These are phyloP conservation scores for Marmota flaviventris DNA, from an alignment of 2,113 vertebrate species.

Conservation along the genomic window DNA sequence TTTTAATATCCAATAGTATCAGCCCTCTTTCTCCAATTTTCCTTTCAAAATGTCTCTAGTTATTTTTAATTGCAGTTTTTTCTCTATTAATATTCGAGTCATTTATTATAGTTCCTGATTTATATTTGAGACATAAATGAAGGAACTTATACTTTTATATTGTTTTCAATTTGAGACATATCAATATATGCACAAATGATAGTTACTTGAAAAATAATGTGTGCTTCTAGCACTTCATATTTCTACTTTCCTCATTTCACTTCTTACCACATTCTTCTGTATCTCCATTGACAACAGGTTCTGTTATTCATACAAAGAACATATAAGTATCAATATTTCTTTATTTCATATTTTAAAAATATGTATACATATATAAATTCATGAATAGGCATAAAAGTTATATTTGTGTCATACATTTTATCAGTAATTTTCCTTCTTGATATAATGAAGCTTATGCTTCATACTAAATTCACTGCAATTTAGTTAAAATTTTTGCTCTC, in stretches of 20 bases:
- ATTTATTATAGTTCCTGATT: neutral
- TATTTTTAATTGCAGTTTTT: neutral
- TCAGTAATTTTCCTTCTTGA: slow-evolving; percentile 4
- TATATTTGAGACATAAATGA: neutral
- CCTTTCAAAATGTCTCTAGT: neutral
- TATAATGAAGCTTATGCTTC: neutral
- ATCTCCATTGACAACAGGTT: neutral
- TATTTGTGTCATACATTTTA: neutral
- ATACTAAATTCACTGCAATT: neutral
- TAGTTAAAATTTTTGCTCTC: neutral
- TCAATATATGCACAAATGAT: neutral
- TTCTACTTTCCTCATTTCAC: neutral
- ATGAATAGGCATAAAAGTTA: neutral
- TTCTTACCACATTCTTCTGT: neutral
- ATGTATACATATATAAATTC: neutral
- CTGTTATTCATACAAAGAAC: neutral
- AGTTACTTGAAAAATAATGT: neutral
- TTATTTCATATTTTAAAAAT: slow-evolving; percentile 28
- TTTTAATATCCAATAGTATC: slow-evolving; percentile 4
- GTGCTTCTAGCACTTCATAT: neutral
- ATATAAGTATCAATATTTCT: neutral
- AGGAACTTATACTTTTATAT: no score
- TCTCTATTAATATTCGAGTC: neutral
- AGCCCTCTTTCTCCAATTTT: neutral
- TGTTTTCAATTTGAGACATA: slow-evolving; percentile 26